Base-by-base conservation (phyloP, 1,140 invertebrate genomes). In the Triops longicaudatus region DNA sequence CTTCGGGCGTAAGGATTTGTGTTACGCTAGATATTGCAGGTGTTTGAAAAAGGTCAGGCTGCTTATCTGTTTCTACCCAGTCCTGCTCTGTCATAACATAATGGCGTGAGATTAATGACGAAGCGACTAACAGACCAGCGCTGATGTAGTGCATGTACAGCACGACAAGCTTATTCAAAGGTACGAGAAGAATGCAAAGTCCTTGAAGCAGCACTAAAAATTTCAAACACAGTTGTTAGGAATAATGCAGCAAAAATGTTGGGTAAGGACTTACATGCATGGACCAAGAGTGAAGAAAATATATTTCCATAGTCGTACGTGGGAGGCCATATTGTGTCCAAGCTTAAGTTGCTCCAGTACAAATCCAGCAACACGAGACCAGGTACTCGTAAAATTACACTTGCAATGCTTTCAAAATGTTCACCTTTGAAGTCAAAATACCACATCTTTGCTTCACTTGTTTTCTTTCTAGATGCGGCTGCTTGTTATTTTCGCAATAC, bases 111-210 rank as follows among this genome's bases (percentile, higher is more conserved):
- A 87, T 81, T 76, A 85, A 82, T 73, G 86, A 84, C 22, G 84
- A 83, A 26, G 81, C 81, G 1, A 82, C 80, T 22, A 88, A 80
- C 0, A 88, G 80, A 41, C 83, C 82, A 43, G 83, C 81, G 80
- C 84, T 85, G 22, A 88, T 80, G 37, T 86, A 81, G 80, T 88
- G 87, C 81, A 86, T 85, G 81, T 88, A 88, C 37, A 88, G 81
- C 14, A 81, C 83, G 14, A 87, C 84, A 26, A 88, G 82, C 77
- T 84, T 83, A 73, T 83, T 81, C 17, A 88, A 79, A 6, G 87
- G 86, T 17, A 88, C 81, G 6, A 87, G 81, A n/a, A 88, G 82
- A 27, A 88, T 80, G 12, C 86, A 80, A 17, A 86, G 79, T 26
- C 85, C 86, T 79, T 87, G 82, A 37, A 87, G 76, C 26, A 88